Percentiles rank a stretch among this genome's conserved stretches.
These are phyloP conservation scores for Terebella lapidaria DNA, from an alignment of 2,888 invertebrate species.

Conservation along the genomic window DNA sequence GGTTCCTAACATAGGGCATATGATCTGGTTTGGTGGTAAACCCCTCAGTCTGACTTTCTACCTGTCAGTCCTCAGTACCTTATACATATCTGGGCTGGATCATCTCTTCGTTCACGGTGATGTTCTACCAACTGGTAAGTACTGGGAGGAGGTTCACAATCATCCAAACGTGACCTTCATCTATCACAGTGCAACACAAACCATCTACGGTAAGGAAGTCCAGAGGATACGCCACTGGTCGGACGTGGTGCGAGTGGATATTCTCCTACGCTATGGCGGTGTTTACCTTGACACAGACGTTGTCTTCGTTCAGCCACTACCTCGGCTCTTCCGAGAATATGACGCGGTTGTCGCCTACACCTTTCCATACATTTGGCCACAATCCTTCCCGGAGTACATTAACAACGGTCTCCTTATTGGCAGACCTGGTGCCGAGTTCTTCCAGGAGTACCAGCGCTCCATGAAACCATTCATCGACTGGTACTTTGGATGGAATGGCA, in stretches of 20 bases:
- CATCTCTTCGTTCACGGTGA: no score
- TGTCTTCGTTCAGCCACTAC: slow-evolving; percentile 32
- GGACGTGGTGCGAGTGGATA: slow-evolving; percentile 37
- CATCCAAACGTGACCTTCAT: slow-evolving; percentile 14
- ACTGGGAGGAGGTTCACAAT: slow-evolving; percentile 22
- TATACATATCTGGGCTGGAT: no score
- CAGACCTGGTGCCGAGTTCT: slow-evolving; percentile 18
- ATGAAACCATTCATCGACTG: slow-evolving; percentile 7
- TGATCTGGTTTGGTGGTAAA: slow-evolving; percentile 33
- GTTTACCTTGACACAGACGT: slow-evolving; percentile 43
- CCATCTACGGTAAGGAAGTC: slow-evolving; percentile 20
- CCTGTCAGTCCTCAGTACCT: no score
- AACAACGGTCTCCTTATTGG: slow-evolving; percentile 30
- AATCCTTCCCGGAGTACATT: slow-evolving; percentile 21
- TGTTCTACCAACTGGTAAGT: no score
- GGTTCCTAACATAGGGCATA: slow-evolving; percentile 41
- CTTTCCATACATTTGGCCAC: no score
- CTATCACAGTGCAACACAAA: neutral
- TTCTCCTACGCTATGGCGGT: slow-evolving; percentile 39
- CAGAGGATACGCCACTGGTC: slow-evolving; percentile 32
- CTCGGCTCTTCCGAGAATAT: slow-evolving; percentile 19
- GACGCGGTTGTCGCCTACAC: slow-evolving; percentile 34
- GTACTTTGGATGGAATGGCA: slow-evolving; percentile 13
- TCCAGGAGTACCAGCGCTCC: slow-evolving; percentile 4
- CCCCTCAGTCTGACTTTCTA: slow-evolving; percentile 35